Base-by-base conservation (phyloP, 1,140 invertebrate species). In the Anastrepha obliqua region DNA sequence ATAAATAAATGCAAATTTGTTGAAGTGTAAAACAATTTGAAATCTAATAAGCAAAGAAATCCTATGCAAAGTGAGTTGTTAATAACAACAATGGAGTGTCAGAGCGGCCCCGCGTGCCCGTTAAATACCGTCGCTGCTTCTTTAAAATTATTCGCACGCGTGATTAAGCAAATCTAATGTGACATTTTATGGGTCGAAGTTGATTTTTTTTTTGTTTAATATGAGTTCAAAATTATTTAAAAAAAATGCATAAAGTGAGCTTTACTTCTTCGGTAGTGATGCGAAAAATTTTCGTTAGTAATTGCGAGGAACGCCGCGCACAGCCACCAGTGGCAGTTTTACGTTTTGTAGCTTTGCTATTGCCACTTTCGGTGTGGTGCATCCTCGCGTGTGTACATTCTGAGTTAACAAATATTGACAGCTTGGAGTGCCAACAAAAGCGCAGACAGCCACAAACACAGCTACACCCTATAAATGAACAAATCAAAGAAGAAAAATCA, bases 21-120 rank as follows among this genome's bases (percentile, higher is more conserved):
- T 81, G 74, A 81, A 81, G 74, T 81, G 74, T 81, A 55, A 81
- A 81, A 81, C 47, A 81, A 81, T 20, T 81, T 58, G 47, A 81
- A 81, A 55, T 42, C 13, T 81, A n/a, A 58, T 58, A 51, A 74
- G 9, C 55, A 29, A 81, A 81, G n/a, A 15, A 15, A 15, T 81
- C 47, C 47, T 81, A 55, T 29, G 47, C 74, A 58, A 55, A 81
- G 74, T 81, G 74, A 58, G 74, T 81, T 81, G 17, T 81, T 55
- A 55, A 42, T 42, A 6, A 13, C 9, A 17, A 13, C 3, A 20
- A 55, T 44, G n/a, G n/a, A 6, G 51, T 55, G 74, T 51, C n/a
- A 13, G 74, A 51, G 74, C 55, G n/a, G 47, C 74, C 9, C n/a
- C 44, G 44, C 29, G 74, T 17, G 74, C n/a, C 44, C 17, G 8